Evolutionary conservation across 2,797 vertebrate genomes (phyloP).

Genomic region (Bovichtus diacanthus): DNA sequence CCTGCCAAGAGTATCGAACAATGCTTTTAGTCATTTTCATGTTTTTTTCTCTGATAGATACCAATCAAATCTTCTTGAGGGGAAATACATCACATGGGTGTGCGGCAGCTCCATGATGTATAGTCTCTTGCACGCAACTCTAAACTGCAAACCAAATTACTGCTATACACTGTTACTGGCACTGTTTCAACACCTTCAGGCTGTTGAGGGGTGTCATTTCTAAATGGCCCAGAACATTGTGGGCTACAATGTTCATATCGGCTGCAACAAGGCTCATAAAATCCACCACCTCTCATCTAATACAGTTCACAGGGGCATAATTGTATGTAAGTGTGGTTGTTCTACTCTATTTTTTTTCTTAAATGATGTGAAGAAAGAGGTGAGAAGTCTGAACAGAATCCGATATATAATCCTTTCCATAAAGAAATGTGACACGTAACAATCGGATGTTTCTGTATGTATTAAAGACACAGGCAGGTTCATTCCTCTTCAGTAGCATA

Average conservation of each 20-base stretch:
- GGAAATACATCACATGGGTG: slow-evolving; percentile 68
- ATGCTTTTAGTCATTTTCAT: slow-evolving; percentile 58
- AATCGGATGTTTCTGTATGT: background rate
- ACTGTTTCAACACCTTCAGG: slow-evolving; percentile 63
- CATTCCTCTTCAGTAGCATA: slow-evolving; percentile 36
- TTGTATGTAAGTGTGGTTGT: slow-evolving; percentile 26
- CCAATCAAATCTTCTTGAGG: slow-evolving; percentile 61
- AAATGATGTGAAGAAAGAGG: slow-evolving; percentile 1
- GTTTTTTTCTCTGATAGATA: slow-evolving; percentile 55
- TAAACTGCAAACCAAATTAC: slow-evolving; percentile 54
- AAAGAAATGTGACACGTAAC: background rate
- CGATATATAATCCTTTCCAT: background rate
- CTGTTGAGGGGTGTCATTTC: slow-evolving; percentile 53
- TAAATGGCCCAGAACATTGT: slow-evolving; percentile 20
- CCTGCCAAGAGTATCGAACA: slow-evolving; percentile 59
- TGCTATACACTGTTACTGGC: slow-evolving; percentile 49
- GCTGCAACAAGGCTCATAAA: slow-evolving; percentile 51
- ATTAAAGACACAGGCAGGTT: slow-evolving; percentile 25
- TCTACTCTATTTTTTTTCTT: slow-evolving; percentile 5
- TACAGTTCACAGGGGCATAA: slow-evolving; percentile 37
- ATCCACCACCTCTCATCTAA: slow-evolving; percentile 47
- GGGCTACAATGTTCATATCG: slow-evolving; percentile 35
- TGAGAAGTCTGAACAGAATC: slow-evolving; percentile 10
- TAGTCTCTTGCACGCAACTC: slow-evolving; percentile 73
- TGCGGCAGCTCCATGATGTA: slow-evolving; percentile 55